These are phyloP conservation scores for Lanius ludovicianus DNA, from an alignment of 2,113 vertebrate genomes.

Conservation along the genomic window DNA sequence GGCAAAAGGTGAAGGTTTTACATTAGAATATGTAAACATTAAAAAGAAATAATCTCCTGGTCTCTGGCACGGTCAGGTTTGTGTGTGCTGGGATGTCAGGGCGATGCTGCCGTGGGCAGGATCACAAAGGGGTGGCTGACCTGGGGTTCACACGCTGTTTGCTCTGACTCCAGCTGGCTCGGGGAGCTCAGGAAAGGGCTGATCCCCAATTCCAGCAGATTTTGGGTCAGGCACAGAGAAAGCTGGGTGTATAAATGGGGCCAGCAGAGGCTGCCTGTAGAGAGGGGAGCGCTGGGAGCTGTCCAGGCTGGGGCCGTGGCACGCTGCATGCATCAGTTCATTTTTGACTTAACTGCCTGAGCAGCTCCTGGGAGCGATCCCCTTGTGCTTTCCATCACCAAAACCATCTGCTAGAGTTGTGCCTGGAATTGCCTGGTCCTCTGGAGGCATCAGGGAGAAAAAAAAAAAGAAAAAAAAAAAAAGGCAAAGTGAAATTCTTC, in stretches of 20 bases:
- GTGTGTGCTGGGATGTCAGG: fast-evolving
- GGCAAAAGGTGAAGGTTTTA: neutral
- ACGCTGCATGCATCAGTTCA: neutral
- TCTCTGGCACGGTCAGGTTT: neutral
- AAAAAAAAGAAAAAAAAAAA: fast-evolving
- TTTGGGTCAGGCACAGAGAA: neutral
- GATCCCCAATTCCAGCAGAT: neutral
- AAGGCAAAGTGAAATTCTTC: conserved; percentile 46
- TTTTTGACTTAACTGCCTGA: neutral
- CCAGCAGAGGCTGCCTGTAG: neutral
- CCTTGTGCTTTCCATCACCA: neutral
- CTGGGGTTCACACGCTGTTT: fast-evolving
- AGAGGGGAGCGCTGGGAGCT: neutral
- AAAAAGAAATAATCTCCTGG: neutral
- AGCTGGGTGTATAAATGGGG: neutral
- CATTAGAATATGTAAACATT: neutral
- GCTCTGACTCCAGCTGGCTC: neutral
- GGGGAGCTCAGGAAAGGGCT: neutral
- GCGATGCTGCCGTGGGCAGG: neutral
- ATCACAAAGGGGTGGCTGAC: fast-evolving
- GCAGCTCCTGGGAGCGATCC: conserved; percentile 6
- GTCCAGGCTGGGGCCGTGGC: neutral
- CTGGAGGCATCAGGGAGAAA: conserved; percentile 59
- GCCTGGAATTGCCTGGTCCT: conserved; percentile 46
- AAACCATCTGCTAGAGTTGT: conserved; percentile 61